phyloP scores from a whole-genome alignment of 2,113 vertebrate genomes.

The Colistium nudipinnis region DNA sequence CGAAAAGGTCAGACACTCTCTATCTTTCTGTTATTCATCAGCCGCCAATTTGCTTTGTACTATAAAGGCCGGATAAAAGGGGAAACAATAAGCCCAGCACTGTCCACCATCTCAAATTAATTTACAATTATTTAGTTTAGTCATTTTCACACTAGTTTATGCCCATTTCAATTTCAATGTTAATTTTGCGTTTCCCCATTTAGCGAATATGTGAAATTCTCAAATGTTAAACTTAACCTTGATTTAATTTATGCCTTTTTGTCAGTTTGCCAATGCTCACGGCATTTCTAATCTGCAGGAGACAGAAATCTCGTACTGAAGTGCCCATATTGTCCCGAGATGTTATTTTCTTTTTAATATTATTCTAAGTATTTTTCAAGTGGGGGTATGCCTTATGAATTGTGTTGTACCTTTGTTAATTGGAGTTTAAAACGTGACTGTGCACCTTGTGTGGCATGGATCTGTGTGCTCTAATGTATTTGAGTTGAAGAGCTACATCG shows the following conservation, averaged over 20 bases:
- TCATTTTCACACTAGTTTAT: no score
- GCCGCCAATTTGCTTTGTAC: not conserved
- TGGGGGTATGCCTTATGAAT: constrained; percentile 65
- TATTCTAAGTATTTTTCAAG: constrained; percentile 32
- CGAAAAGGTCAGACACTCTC: not conserved
- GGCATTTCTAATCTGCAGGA: constrained; percentile 24
- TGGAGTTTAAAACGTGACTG: constrained; percentile 73
- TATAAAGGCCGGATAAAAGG: constrained; percentile 2
- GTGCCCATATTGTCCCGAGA: constrained; percentile 55
- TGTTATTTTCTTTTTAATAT: constrained; percentile 36
- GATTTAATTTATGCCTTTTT: constrained; percentile 24
- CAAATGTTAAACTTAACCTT: constrained; percentile 11
- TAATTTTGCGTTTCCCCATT: no score
- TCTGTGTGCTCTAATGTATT: constrained; percentile 70
- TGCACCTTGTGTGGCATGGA: constrained; percentile 78
- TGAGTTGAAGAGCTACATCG: constrained; percentile 59
- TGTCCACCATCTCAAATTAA: not conserved
- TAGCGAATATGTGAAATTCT: constrained; percentile 6
- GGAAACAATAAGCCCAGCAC: not conserved
- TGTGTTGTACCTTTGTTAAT: constrained; percentile 78
- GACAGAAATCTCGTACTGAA: constrained; percentile 47
- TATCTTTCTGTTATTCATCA: not conserved
- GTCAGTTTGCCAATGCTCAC: constrained; percentile 26
- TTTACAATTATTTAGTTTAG: not conserved
- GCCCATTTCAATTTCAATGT: no score